Conservation (phyloP, 2,797 vertebrate species). For the Melanotaenia boesemani region DNA sequence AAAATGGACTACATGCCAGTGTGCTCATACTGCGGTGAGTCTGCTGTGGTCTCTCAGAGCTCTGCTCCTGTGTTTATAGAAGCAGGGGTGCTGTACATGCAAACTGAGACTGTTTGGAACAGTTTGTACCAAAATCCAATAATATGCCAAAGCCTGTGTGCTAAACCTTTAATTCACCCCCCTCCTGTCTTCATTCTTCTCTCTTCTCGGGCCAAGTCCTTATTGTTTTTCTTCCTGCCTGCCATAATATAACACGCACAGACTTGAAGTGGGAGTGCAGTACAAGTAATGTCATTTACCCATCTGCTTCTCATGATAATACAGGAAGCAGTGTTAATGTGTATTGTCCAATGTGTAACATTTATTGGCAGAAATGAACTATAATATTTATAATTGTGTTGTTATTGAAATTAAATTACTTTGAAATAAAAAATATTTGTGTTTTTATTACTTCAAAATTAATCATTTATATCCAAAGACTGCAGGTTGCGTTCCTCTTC, state of each 20-base stretch:
- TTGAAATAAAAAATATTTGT: not conserved
- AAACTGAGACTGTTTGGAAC: conserved; percentile 57
- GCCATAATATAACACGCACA: conserved; percentile 7
- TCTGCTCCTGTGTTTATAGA: conserved; percentile 48
- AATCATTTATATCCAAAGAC: not conserved
- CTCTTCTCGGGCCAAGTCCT: conserved; percentile 8
- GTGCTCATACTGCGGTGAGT: conserved; percentile 14
- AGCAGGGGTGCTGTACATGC: conserved; percentile 19
- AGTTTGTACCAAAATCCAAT: conserved; percentile 46
- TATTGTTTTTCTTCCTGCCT: conserved; percentile 30
- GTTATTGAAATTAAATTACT: not conserved
- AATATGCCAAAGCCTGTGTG: conserved; percentile 24
- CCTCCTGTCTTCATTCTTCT: conserved; percentile 23
- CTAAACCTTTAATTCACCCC: conserved; percentile 18
- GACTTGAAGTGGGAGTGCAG: conserved; percentile 5
- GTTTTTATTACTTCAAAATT: not conserved
- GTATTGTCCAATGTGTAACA: not conserved
- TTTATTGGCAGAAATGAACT: not conserved
- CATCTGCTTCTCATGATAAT: not conserved
- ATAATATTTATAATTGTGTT: not conserved
- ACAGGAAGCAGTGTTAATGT: not conserved
- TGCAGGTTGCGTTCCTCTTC: not conserved
- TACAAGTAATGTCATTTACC: not conserved
- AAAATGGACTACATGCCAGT: conserved; percentile 7
- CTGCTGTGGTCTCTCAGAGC: conserved; percentile 12